Percentiles rank a stretch among this genome's conserved stretches.
Evolutionary conservation across 2,888 invertebrate species (phyloP).

Genomic region (Achlya flavicornis): DNA sequence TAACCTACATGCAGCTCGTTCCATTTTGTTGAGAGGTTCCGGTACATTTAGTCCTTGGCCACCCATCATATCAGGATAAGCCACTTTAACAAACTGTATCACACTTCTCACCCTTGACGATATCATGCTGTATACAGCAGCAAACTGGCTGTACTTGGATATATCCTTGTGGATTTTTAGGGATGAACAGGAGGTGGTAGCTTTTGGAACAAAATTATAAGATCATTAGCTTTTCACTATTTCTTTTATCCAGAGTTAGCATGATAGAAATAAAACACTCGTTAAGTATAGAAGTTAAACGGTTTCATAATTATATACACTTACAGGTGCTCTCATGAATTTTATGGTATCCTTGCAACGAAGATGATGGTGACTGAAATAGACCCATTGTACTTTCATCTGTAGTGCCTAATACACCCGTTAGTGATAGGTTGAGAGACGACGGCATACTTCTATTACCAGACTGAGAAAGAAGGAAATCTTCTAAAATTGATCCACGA

Average conservation of each 20-base stretch:
- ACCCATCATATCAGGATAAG: constrained; percentile 89
- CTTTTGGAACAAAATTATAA: constrained; percentile 37
- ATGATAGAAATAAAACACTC: not conserved
- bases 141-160: constrained; percentile 63
- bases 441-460: constrained; percentile 49
- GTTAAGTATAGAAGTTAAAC: not conserved
- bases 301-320: constrained; percentile 36
- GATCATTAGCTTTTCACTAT: not conserved
- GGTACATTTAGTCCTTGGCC: constrained; percentile 80
- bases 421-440: constrained; percentile 57
- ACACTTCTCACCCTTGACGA: constrained; percentile 85
- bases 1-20: constrained; percentile 75
- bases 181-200: constrained; percentile 69
- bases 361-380: constrained; percentile 45
- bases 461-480: constrained; percentile 57
- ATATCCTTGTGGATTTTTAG: constrained; percentile 78
- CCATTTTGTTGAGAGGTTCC: constrained; percentile 85
- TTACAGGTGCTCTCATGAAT: constrained; percentile 72
- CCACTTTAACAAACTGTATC: constrained; percentile 88
- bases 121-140: constrained; percentile 78
- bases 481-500: constrained; percentile 75
- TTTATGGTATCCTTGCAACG: constrained; percentile 59
- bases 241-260: not conserved
- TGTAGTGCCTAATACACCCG: constrained; percentile 52
- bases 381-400: constrained; percentile 56